Base-by-base conservation (phyloP, 2,113 vertebrate species). In the Pipa parva region DNA sequence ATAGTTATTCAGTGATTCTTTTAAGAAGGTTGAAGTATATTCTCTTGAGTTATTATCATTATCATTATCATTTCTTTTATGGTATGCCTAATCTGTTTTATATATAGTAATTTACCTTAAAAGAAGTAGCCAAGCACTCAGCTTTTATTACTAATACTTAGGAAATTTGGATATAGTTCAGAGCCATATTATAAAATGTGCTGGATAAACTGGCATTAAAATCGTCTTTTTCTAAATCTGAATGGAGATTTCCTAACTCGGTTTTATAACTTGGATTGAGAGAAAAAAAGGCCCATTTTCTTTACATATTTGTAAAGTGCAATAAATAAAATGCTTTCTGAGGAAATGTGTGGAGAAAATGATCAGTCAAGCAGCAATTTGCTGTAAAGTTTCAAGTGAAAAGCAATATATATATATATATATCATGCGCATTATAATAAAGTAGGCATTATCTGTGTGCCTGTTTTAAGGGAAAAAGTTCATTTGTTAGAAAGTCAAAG, bases 271-370 rank as follows among this genome's bases (percentile, higher is more conserved):
- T 59, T 76, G 58, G 70, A 71, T 20, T 24, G 39, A n/a, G n/a
- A n/a, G n/a, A n/a, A n/a, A n/a, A 49, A 61, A 55, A 59, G 58
- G 20, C 21, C 55, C 56, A 69, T 64, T 72, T 74, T 36, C 56
- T 50, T 62, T 76, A 50, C 46, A 63, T 63, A 61, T 67, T 31
- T 57, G 28, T 29, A 64, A 68, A 50, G 50, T 66, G 17, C 28
- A 56, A 37, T 59, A 67, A 74, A 60, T 59, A 49, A 60, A 39
- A 12, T 51, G 10, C 26, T 37, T 27, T 3, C 33, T 60, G 67
- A 79, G 73, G 3, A n/a, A 76, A 76, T 64, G 22, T 25, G 37
- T 76, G 26, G 12, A 73, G 77, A 77, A 29, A 49, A 54, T 57
- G 20, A 46, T 74, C 28, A 72, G 5, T 18, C 62, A 71, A 68